These are phyloP conservation scores for Perithous albicinctus DNA, from an alignment of 2,888 invertebrate genomes.

Conservation along the genomic window DNA sequence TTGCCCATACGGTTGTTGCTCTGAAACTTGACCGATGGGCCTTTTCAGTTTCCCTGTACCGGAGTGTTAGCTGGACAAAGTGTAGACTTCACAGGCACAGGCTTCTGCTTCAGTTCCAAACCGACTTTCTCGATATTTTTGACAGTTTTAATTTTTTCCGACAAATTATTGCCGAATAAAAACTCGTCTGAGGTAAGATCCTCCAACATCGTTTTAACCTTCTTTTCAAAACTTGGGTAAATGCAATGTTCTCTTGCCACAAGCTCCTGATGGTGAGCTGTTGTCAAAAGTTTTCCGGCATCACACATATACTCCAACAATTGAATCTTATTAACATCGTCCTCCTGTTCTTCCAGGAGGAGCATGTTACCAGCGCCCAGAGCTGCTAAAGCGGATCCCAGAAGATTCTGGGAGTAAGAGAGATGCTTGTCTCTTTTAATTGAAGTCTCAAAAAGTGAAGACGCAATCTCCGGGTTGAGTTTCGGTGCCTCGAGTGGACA, in stretches of 20 bases:
- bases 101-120: constrained; percentile 47
- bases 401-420: constrained; percentile 51
- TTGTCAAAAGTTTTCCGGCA: constrained; percentile 41
- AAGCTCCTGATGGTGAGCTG: constrained; percentile 50
- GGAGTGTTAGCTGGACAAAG: no score
- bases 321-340: constrained; percentile 47
- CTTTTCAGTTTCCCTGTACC: no score
- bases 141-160: constrained; percentile 63
- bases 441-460: constrained; percentile 46
- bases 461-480: constrained; percentile 56
- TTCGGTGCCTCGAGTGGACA: constrained; percentile 52
- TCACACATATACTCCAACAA: constrained; percentile 32
- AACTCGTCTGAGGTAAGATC: constrained; percentile 45
- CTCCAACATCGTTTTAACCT: constrained; percentile 54
- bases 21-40: no score
- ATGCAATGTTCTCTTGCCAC: constrained; percentile 56
- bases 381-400: constrained; percentile 56
- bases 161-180: constrained; percentile 64
- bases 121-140: constrained; percentile 59
- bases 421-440: constrained; percentile 58
- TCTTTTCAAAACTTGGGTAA: constrained; percentile 53
- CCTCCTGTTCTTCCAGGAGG: constrained; percentile 40
- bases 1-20: no score
- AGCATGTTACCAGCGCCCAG: constrained; percentile 49
- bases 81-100: no score